Conservation (phyloP, 1,140 invertebrate genomes). For the Trialeurodes vaporariorum region DNA sequence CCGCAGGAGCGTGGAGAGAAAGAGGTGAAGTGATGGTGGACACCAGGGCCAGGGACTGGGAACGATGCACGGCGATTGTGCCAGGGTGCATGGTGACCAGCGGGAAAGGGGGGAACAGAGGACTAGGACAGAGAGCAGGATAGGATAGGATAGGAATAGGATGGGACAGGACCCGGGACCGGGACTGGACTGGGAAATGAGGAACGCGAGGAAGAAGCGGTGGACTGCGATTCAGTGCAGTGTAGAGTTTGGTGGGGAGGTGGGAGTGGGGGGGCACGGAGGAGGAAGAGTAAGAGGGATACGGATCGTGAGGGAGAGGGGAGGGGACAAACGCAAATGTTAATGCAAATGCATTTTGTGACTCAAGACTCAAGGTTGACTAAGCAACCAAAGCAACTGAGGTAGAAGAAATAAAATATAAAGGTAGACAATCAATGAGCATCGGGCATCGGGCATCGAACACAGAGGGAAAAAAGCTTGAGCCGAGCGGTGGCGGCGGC, state of each 20-base stretch:
- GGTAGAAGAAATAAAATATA: background rate
- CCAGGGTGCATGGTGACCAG: no score
- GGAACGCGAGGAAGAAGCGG: no score
- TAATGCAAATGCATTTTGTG: background rate
- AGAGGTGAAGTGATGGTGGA: no score
- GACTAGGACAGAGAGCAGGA: background rate
- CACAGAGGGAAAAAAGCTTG: background rate
- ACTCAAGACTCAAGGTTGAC: background rate
- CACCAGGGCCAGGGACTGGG: no score
- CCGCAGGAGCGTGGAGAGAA: no score
- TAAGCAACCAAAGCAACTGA: background rate
- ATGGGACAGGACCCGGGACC: no score
- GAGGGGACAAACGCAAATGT: background rate
- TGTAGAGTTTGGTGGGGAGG: background rate
- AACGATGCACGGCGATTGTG: no score
- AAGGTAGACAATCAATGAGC: background rate
- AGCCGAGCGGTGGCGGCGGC: background rate
- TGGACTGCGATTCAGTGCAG: no score
- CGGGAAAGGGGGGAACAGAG: background rate
- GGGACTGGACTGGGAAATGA: no score
- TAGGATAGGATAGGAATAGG: no score
- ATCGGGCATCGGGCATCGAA: background rate
- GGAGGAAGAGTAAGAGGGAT: constrained; percentile 9
- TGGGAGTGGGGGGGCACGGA: background rate
- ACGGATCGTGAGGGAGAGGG: constrained; percentile 9